These are phyloP conservation scores for Agapostemon virescens DNA, from an alignment of 2,888 invertebrate species.

Conservation along the genomic window DNA sequence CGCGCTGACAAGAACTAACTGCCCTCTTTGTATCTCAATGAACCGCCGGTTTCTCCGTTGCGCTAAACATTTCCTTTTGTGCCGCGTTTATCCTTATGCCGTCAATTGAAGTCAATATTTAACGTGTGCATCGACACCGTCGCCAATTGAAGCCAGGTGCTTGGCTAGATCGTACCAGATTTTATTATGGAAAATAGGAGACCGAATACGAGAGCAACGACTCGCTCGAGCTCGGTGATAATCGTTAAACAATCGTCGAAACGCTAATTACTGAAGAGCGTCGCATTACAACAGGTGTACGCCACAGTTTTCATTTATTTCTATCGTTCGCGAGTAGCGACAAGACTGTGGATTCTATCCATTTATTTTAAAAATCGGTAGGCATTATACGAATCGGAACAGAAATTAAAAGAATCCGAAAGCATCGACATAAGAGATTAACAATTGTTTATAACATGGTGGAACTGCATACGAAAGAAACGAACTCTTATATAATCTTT, in stretches of 20 bases:
- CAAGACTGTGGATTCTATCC: too few relatives aligned
- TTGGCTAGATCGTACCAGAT: not conserved
- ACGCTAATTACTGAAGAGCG: too few relatives aligned
- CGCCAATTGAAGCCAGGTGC: not conserved
- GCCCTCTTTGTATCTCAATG: conserved; percentile 30
- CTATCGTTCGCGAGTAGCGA: too few relatives aligned
- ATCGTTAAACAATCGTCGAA: not conserved
- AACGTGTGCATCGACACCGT: not conserved
- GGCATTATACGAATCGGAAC: too few relatives aligned
- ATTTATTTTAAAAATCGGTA: too few relatives aligned
- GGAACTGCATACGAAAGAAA: too few relatives aligned
- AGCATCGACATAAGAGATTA: too few relatives aligned
- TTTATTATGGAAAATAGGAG: not conserved
- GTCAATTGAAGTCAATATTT: conserved; percentile 30
- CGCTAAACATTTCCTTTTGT: conserved; percentile 24
- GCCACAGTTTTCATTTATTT: too few relatives aligned
- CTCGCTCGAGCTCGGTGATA: not conserved
- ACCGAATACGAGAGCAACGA: not conserved
- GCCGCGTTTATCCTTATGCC: not conserved
- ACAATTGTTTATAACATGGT: too few relatives aligned
- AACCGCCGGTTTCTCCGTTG: not conserved
- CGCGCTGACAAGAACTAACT: conserved; percentile 36
- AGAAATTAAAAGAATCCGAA: too few relatives aligned
- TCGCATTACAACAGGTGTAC: too few relatives aligned
- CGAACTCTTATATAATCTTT: too few relatives aligned